A percentile compares a stretch with the other conserved stretches of the same genome.
These are phyloP conservation scores for Drosophila nigromelanica DNA, from an alignment of 1,140 invertebrate species.

Conservation along the genomic window DNA sequence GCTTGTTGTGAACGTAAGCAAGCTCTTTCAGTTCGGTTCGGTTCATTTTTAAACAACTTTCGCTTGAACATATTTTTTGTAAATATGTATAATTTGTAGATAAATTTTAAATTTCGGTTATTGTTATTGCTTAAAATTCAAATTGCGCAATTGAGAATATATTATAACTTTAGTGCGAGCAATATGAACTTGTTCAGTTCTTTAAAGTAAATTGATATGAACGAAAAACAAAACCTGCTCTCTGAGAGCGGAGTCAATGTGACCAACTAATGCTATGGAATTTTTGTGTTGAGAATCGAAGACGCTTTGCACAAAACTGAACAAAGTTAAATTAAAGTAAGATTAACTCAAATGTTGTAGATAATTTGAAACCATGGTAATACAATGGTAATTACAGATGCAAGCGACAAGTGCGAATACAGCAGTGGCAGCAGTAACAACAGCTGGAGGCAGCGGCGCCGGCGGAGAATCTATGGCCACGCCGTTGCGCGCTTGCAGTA, in stretches of 20 bases:
- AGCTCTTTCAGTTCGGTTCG: neutral
- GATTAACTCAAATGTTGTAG: neutral
- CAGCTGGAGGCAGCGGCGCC: neutral
- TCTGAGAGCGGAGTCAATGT: slow-evolving; percentile 17
- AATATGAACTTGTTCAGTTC: slow-evolving; percentile 14
- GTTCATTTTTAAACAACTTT: neutral
- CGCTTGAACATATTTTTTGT: neutral
- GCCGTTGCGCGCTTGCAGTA: slow-evolving; percentile 51
- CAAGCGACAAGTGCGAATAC: neutral
- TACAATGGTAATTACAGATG: slow-evolving; percentile 10
- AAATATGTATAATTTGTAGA: neutral
- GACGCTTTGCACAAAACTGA: slow-evolving; percentile 4
- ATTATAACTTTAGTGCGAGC: neutral
- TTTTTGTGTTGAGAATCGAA: slow-evolving; percentile 16
- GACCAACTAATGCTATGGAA: slow-evolving; percentile 1
- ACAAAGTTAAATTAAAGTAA: neutral
- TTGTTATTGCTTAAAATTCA: neutral
- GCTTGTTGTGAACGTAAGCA: neutral
- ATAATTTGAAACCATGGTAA: neutral
- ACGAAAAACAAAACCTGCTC: neutral
- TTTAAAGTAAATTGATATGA: neutral
- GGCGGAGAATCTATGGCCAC: slow-evolving; percentile 3
- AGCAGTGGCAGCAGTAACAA: slow-evolving; percentile 9
- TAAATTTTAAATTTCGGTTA: neutral
- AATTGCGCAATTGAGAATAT: too few species aligned